Evolutionary conservation across 2,113 vertebrate genomes (phyloP).

Genomic region (Engraulis encrasicolus): DNA sequence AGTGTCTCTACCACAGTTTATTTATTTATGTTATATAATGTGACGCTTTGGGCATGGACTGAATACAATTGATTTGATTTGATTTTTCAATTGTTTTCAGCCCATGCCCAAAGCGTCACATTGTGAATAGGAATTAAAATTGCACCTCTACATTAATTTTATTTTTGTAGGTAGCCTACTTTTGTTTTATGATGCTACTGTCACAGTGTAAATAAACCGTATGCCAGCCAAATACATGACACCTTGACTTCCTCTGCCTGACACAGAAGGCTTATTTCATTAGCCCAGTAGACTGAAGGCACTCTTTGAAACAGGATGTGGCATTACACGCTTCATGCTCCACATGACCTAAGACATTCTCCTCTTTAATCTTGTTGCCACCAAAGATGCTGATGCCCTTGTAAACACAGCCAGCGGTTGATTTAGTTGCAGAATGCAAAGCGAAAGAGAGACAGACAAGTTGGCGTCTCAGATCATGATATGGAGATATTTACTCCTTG

Average conservation of each 20-base stretch:
- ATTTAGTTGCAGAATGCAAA: background rate
- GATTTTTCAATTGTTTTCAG: too few species aligned
- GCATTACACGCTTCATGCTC: background rate
- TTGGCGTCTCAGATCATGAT: too few species aligned
- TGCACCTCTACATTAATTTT: background rate
- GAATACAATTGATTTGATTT: too few species aligned
- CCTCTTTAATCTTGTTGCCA: background rate
- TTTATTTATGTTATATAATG: too few species aligned
- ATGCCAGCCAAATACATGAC: background rate
- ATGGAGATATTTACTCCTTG: too few species aligned
- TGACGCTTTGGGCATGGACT: too few species aligned
- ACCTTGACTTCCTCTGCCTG: background rate
- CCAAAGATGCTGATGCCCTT: background rate
- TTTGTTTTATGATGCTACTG: background rate
- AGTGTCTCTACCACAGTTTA: too few species aligned
- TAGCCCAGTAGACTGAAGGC: background rate
- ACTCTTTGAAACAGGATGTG: background rate
- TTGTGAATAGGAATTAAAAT: background rate
- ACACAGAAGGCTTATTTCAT: constrained; percentile 8
- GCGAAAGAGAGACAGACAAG: background rate
- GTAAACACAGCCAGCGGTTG: background rate
- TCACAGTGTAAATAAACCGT: background rate
- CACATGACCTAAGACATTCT: constrained; percentile 5
- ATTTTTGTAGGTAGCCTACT: background rate
- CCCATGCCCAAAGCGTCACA: too few species aligned